A percentile compares a stretch with the other conserved stretches of the same genome.
phyloP scores from a whole-genome alignment of 2,888 invertebrate species.

The Odontocerum albicorne region DNA sequence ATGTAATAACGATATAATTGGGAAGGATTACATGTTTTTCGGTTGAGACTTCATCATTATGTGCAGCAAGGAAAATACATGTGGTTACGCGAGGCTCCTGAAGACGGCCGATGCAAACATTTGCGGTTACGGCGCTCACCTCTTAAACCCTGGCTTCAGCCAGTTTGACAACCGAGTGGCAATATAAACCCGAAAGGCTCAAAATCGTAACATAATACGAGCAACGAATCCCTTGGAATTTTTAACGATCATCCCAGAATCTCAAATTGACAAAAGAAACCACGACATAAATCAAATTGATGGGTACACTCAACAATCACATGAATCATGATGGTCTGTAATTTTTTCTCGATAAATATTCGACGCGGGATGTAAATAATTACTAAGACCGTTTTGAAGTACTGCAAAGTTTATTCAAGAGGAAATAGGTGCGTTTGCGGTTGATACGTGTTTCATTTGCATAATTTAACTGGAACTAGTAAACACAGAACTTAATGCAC shows the following conservation, averaged over 20 bases:
- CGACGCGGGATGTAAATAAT: no score
- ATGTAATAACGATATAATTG: no score
- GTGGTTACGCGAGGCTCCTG: conserved; percentile 12
- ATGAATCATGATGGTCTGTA: neutral
- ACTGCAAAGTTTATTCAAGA: neutral
- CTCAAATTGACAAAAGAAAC: conserved; percentile 1
- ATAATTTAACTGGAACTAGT: conserved; percentile 15
- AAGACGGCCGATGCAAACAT: conserved; percentile 11
- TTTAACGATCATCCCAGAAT: neutral
- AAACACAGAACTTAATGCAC: conserved; percentile 1
- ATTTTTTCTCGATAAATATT: no score
- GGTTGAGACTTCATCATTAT: neutral
- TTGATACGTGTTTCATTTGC: conserved; percentile 16
- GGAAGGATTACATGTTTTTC: neutral
- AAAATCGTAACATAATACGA: conserved; percentile 2
- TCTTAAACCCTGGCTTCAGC: neutral
- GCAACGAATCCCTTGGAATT: neutral
- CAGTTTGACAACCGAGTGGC: no score
- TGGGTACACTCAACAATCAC: neutral
- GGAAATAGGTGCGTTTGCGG: neutral
- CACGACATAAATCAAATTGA: conserved; percentile 3
- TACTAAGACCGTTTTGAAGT: no score
- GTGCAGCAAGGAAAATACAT: neutral
- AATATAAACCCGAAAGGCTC: neutral
- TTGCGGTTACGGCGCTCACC: conserved; percentile 20